Conservation (phyloP, 2,113 vertebrate genomes). For the Hiodon tergisus region DNA sequence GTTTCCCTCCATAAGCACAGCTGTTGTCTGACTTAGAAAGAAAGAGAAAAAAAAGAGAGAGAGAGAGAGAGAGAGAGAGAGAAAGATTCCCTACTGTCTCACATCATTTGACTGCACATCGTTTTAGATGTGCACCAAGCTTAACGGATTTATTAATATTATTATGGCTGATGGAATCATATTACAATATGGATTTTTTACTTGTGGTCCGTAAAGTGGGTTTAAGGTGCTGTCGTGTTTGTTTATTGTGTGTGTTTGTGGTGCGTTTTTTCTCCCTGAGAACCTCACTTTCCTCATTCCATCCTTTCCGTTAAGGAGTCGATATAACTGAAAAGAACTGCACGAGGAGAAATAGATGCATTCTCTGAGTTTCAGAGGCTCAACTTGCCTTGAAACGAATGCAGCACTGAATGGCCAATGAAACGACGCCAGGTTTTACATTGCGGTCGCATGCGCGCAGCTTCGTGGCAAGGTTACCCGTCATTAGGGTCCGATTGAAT, state of each 20-base stretch:
- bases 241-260: too few relatives aligned
- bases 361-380: not conserved
- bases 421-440: slow-evolving; percentile 14
- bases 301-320: too few relatives aligned
- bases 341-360: too few relatives aligned
- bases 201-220: too few relatives aligned
- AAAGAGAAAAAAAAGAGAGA: slow-evolving; percentile 28
- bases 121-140: not conserved
- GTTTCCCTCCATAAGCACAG: not conserved
- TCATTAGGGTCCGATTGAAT: slow-evolving; percentile 2
- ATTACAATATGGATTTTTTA: not conserved
- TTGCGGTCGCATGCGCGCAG: not conserved
- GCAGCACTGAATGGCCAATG: not conserved
- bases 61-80: slow-evolving; percentile 26
- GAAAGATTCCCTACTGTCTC: slow-evolving; percentile 26
- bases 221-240: too few relatives aligned
- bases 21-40: not conserved
- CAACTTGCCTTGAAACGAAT: not conserved
- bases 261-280: too few relatives aligned
- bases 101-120: not conserved
- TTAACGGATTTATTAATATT: not conserved
- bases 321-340: too few relatives aligned
- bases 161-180: not conserved
- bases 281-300: too few relatives aligned
- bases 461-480: not conserved